Percentiles rank a stretch among this genome's conserved stretches.
Evolutionary conservation across 2,888 invertebrate genomes (phyloP).

Genomic region (Nephrotoma appendiculata): DNA sequence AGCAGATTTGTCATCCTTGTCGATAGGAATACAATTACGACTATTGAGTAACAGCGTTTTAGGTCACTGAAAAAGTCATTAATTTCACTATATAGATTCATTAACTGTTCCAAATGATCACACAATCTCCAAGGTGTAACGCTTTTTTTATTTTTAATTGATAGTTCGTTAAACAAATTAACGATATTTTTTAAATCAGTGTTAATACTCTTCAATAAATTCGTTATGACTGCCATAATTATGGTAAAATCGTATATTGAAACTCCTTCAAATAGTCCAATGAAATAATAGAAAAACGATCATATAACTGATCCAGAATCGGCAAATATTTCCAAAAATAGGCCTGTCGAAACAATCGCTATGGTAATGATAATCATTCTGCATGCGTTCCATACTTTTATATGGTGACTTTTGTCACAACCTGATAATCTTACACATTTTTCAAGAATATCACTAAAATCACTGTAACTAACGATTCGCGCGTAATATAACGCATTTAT

Average conservation of each 20-base stretch:
- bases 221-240: not conserved
- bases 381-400: not conserved
- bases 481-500: not conserved
- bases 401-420: not conserved
- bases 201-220: not conserved
- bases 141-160: not conserved
- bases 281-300: not conserved
- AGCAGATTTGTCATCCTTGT: not conserved
- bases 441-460: not conserved
- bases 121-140: not conserved
- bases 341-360: not conserved
- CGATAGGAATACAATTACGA: not conserved
- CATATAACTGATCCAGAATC: not conserved
- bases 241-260: not conserved
- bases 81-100: not conserved
- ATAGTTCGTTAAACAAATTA: not conserved
- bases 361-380: not conserved
- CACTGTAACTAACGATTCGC: not conserved
- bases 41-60: not conserved
- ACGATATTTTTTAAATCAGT: not conserved
- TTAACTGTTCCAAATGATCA: not conserved
- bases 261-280: not conserved
- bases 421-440: not conserved
- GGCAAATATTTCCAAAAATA: not conserved
- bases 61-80: not conserved